Percentiles rank a stretch among this genome's conserved stretches.
Evolutionary conservation across 2,888 invertebrate genomes (phyloP).

Genomic region (Dimorphilus gyrociliatus): DNA sequence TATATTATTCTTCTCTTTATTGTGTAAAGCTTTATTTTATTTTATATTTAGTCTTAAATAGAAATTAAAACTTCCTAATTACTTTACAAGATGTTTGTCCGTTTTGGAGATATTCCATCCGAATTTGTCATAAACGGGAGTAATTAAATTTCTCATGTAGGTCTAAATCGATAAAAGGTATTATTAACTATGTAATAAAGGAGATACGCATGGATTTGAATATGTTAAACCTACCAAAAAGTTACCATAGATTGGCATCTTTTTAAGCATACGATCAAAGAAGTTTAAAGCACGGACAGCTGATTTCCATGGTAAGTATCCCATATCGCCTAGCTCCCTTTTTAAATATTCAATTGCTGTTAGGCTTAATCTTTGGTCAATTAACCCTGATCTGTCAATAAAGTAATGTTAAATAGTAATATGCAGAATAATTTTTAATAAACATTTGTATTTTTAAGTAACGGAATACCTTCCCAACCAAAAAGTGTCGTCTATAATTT

Average conservation of each 20-base stretch:
- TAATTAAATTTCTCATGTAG: conserved; percentile 7
- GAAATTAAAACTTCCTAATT: conserved; percentile 37
- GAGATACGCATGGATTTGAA: background rate
- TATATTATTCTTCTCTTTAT: too few relatives aligned
- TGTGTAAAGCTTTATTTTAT: too few relatives aligned
- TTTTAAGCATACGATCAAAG: conserved; percentile 36
- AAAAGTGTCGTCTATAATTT: conserved; percentile 11
- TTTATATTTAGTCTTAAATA: too few relatives aligned
- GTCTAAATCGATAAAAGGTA: conserved; percentile 4
- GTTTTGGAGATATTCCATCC: conserved; percentile 5
- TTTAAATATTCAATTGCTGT: conserved; percentile 19
- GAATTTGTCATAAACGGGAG: conserved; percentile 6
- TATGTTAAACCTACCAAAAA: conserved; percentile 8
- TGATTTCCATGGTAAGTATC: conserved; percentile 21
- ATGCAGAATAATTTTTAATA: background rate
- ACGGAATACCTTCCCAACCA: conserved; percentile 10
- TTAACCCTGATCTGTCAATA: conserved; percentile 42
- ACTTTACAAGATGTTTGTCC: conserved; percentile 8
- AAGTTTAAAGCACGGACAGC: conserved; percentile 25
- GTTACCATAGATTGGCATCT: conserved; percentile 7
- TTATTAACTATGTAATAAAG: background rate
- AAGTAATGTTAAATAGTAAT: background rate
- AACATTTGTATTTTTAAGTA: too few relatives aligned
- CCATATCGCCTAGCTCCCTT: conserved; percentile 16
- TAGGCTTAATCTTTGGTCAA: conserved; percentile 37